Evolutionary conservation across 2,113 vertebrate genomes (phyloP), one percentile per base, ranked within the genome.

Genomic region (Lucifuga dentata): DNA sequence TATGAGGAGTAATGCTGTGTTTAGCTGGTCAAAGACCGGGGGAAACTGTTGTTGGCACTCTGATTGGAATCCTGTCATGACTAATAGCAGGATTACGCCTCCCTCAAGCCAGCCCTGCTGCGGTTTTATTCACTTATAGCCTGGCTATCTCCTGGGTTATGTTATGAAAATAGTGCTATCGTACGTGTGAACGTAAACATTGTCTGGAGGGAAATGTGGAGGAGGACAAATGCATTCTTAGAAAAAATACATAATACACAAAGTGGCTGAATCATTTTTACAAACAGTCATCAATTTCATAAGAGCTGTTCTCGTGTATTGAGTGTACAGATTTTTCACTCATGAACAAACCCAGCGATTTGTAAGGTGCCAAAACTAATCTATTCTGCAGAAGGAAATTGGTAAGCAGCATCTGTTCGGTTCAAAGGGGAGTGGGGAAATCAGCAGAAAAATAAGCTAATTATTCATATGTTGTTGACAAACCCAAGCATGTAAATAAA

Each of bases 331-430:
- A 73, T 72, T 75, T 67, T 63, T 72, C 61, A 68, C 77, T 71
- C 80, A 62, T 65, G 63, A 78, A 73, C 78, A 76, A 77, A 76
- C 63, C 69, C 12, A 10, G 21, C 62, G 68, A 82, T 80, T 84
- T 80, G 60, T 72, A 69, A 81, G 71, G 72, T 86, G 77, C 77
- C 75, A 43, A 76, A 76, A 64, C 83, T 81, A 85, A 85, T 86
- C 80, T 85, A 45, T 80, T 86, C 84, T 81, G 75, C 86, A 85
- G 86, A 76, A 76, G 86, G 81, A 83, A 76, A 85, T 73, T 70
- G 62, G 67, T 64, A 70, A 79, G 51, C 44, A 46, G 45, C 67
- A 80, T 86, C 76, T 78, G 44, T 20, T 83, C 60, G 61, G 56
- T 46, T 63, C 19, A 49, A 78, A 61, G 57, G 36, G 29, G 62